Conservation (phyloP, 2,888 invertebrate species). For the Xanthia icteritia region DNA sequence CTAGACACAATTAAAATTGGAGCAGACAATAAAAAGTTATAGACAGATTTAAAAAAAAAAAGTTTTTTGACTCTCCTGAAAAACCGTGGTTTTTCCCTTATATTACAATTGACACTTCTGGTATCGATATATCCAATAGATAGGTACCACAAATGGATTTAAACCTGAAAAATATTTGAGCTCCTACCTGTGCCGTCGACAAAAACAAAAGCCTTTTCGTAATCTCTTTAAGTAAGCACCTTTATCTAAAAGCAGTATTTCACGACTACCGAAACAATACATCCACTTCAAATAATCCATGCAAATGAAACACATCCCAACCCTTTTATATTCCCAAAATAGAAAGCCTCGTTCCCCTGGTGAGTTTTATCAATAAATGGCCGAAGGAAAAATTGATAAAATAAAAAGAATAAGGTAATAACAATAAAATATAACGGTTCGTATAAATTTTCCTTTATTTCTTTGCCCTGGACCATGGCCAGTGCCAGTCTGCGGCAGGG, state of each 20-base stretch:
- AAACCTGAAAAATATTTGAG: not conserved
- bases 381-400: conserved; percentile 80
- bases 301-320: conserved; percentile 60
- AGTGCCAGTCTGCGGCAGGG: conserved; percentile 75
- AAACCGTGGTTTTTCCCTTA: no score
- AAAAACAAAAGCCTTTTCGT: not conserved
- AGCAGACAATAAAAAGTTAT: no score
- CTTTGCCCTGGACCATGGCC: conserved; percentile 75
- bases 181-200: not conserved
- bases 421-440: conserved; percentile 88
- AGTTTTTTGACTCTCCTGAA: no score
- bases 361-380: conserved; percentile 67
- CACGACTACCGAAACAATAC: conserved; percentile 31
- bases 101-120: no score
- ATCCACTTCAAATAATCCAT: conserved; percentile 57
- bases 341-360: conserved; percentile 55
- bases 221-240: conserved; percentile 27
- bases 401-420: conserved; percentile 81
- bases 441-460: conserved; percentile 80
- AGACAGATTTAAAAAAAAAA: no score
- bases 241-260: conserved; percentile 40
- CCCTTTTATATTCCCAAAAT: conserved; percentile 59
- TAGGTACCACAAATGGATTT: no score
- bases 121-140: no score
- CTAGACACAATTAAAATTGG: no score